Conservation (phyloP, 64 coral and sea anemone genomes). For the Actinia equina region DNA sequence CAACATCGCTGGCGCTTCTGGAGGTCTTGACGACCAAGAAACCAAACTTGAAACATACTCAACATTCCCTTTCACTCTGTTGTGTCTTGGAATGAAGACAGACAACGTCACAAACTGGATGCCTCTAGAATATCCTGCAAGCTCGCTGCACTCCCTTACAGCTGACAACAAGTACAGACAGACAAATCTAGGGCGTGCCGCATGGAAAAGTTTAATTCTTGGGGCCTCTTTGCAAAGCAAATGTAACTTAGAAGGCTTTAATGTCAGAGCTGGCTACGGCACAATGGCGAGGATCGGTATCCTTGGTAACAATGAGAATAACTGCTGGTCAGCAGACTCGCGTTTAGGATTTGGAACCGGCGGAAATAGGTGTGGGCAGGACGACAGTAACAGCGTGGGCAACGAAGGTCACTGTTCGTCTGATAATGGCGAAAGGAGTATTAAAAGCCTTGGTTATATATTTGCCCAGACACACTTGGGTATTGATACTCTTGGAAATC, state of each 20-base stretch:
- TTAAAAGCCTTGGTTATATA: constrained; percentile 19
- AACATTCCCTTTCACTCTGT: too few species aligned
- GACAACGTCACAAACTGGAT: not conserved
- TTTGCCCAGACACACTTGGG: not conserved
- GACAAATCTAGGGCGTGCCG: not conserved
- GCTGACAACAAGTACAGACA: not conserved
- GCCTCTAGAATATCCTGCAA: not conserved
- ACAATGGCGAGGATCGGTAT: too few species aligned
- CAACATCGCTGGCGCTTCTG: too few species aligned
- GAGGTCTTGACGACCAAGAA: too few species aligned
- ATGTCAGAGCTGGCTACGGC: too few species aligned
- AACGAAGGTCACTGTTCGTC: not conserved
- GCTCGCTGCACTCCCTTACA: not conserved
- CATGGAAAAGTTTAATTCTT: constrained; percentile 13
- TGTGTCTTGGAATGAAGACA: constrained; percentile 38
- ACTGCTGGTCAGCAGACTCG: not conserved
- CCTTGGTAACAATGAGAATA: too few species aligned
- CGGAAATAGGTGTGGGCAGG: not conserved
- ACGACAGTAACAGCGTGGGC: not conserved
- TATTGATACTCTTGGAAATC: not conserved
- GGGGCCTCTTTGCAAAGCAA: not conserved
- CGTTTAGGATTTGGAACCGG: constrained; percentile 24
- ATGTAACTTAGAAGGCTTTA: too few species aligned
- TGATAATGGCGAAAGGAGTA: not conserved
- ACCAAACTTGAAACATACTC: too few species aligned